A percentile compares a stretch with the other conserved stretches of the same genome.
phyloP scores from a whole-genome alignment of 2,113 vertebrate species.

The Ictalurus furcatus region DNA sequence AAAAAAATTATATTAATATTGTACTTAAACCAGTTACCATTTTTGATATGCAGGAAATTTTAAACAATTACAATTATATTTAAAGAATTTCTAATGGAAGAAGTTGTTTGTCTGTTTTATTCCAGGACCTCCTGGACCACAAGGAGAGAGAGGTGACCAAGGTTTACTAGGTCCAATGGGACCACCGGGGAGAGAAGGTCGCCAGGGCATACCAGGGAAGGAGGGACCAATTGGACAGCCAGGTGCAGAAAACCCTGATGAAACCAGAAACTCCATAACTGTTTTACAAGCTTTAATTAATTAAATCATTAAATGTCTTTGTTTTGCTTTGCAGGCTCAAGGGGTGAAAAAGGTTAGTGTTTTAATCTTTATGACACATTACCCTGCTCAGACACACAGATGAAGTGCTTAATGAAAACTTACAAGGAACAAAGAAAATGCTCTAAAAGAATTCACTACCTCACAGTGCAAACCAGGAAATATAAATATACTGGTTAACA shows the following conservation, averaged over 20 bases:
- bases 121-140: conserved; percentile 76
- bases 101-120: not conserved
- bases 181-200: conserved; percentile 77
- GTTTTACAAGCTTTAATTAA: not conserved
- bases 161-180: conserved; percentile 76
- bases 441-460: not conserved
- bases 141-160: conserved; percentile 72
- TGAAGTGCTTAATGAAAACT: not conserved
- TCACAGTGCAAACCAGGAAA: not conserved
- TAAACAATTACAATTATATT: not conserved
- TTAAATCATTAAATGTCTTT: conserved; percentile 5
- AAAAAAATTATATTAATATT: not conserved
- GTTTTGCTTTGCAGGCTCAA: conserved; percentile 75
- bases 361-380: not conserved
- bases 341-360: conserved; percentile 84
- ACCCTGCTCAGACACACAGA: not conserved
- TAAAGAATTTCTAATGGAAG: not conserved
- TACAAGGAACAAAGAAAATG: not conserved
- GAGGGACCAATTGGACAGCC: conserved; percentile 75
- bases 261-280: not conserved
- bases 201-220: conserved; percentile 69
- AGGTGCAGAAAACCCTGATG: conserved; percentile 68
- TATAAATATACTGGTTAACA: not conserved
- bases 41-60: not conserved
- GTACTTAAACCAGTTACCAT: not conserved